Base-by-base conservation (phyloP, 2,888 invertebrate genomes). In the Muschampia plurimacula region DNA sequence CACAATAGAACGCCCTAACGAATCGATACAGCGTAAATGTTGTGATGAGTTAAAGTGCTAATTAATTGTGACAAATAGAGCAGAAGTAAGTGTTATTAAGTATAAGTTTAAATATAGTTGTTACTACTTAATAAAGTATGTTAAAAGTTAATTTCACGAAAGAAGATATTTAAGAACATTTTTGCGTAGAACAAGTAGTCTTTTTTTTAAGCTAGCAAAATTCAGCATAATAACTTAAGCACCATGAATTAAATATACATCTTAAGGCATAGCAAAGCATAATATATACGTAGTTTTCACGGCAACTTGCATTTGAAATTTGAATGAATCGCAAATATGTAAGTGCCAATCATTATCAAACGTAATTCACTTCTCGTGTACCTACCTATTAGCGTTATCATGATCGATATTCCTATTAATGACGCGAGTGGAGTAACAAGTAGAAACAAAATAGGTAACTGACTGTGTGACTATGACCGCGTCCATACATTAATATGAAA, bases 361-460 rank as follows among this genome's bases (percentile, higher is more conserved):
- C n/a, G 52, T 62, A 72, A 72, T 67, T 66, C 60, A 41, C 62
- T 72, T 72, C 62, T 32, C 67, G 28, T 72, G 72, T 22, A 22
- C 22, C 62, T 22, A 22, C 22, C 62, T 62, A 72, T 72, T 72
- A 72, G 39, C 60, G 52, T 72, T 72, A 67, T 72, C 67, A 52
- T 72, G 62, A 67, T 72, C 52, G 67, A 55, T 66, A 67, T 15
- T 55, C 41, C 63, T 59, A 60, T 71, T 60, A 52, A 41, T 72
- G 66, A 60, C 66, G 71, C 28, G 36, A 41, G 9, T 46, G 22
- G 49, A 60, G 44, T 36, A 46, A 70, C 12, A 2, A 60, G 28
- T 32, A 59, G 32, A 32, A 59, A 32, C 32, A 32, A 59, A 28
- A 57, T 28, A 57, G 8, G 8, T 28, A 10, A 59, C 49, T 49